A percentile compares a stretch with the other conserved stretches of the same genome.
phyloP scores from a whole-genome alignment of 2,797 vertebrate species.

The Mormyrus hasselquistii region DNA sequence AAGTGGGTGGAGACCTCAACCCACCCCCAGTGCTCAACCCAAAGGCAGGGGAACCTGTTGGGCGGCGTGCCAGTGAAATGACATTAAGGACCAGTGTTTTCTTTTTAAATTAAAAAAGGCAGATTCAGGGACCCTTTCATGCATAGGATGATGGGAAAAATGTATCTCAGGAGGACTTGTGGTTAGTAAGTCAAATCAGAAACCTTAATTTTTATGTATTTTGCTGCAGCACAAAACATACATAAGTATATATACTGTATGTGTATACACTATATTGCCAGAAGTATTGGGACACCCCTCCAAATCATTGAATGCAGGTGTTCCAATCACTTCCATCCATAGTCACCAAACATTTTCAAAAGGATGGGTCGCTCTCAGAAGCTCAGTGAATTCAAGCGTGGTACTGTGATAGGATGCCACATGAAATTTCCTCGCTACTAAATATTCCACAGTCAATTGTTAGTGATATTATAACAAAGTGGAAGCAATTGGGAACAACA shows the following conservation, averaged over 20 bases:
- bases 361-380: neutral
- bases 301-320: neutral
- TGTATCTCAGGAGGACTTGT: neutral
- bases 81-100: neutral
- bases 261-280: neutral
- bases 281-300: neutral
- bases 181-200: neutral
- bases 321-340: neutral
- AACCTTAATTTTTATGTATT: neutral
- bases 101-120: neutral
- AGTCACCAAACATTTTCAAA: neutral
- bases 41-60: neutral
- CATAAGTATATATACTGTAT: neutral
- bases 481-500: neutral
- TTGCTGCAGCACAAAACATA: neutral
- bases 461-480: neutral
- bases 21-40: neutral
- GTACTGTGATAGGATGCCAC: neutral
- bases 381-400: neutral
- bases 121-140: neutral
- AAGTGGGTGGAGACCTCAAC: neutral
- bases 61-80: neutral
- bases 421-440: too few relatives aligned
- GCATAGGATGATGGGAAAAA: neutral
- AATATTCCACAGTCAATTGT: neutral